Percentiles rank a stretch among this genome's conserved stretches.
Conservation (phyloP, 2,113 vertebrate genomes). For the Microtus pennsylvanicus region DNA sequence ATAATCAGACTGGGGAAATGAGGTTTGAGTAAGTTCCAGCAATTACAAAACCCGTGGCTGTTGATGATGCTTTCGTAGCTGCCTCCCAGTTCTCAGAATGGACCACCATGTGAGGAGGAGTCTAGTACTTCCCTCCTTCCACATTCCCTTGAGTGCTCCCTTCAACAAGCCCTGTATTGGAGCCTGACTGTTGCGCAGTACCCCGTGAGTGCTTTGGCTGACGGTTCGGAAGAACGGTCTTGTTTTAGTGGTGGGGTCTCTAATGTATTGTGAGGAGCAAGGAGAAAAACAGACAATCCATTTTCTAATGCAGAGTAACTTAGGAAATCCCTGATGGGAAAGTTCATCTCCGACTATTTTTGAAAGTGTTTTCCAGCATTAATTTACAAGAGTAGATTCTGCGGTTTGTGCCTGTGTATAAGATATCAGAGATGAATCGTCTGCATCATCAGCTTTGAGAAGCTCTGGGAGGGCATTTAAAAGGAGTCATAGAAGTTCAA, state of each 20-base stretch:
- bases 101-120: neutral
- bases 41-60: neutral
- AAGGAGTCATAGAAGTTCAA: neutral
- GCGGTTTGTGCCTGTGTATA: neutral
- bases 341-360: slow-evolving; percentile 69
- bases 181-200: neutral
- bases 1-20: neutral
- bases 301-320: slow-evolving; percentile 73
- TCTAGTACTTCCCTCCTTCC: fast-evolving
- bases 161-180: neutral
- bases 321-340: slow-evolving; percentile 73
- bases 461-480: neutral
- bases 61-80: neutral
- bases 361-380: slow-evolving; percentile 70
- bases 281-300: slow-evolving; percentile 49
- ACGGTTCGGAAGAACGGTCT: slow-evolving; percentile 60
- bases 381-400: slow-evolving; percentile 67
- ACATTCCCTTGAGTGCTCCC: neutral
- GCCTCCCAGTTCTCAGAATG: neutral
- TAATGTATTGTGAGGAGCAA: slow-evolving; percentile 66
- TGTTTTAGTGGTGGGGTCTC: slow-evolving; percentile 45
- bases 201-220: slow-evolving; percentile 44
- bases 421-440: neutral
- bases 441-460: neutral
- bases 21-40: neutral